These are phyloP conservation scores for Gryllus bimaculatus DNA, from an alignment of 1,140 invertebrate genomes.

Conservation along the genomic window DNA sequence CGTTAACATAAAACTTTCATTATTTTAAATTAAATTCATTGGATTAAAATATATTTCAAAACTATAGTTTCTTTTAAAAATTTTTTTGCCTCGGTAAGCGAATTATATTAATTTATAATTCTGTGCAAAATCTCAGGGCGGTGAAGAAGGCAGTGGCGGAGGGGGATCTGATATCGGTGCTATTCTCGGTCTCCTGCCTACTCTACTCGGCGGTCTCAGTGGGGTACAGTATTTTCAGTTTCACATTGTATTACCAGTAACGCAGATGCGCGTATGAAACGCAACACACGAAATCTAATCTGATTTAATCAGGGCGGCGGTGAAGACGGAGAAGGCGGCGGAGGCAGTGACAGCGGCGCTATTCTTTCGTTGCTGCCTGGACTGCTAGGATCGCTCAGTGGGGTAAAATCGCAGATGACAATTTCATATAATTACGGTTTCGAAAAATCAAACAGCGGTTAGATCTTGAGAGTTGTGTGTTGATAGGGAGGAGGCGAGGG, in stretches of 20 bases:
- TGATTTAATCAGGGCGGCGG: background rate
- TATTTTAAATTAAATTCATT: too few relatives aligned
- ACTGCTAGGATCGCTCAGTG: background rate
- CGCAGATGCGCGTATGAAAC: too few relatives aligned
- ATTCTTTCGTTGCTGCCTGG: background rate
- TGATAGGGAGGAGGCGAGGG: background rate
- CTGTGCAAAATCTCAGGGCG: background rate
- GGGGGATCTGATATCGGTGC: background rate
- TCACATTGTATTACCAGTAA: too few relatives aligned
- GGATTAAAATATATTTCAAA: too few relatives aligned
- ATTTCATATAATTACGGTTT: too few relatives aligned
- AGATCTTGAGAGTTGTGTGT: too few relatives aligned
- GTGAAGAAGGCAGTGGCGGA: background rate
- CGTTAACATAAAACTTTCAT: too few relatives aligned
- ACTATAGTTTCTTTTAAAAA: too few relatives aligned
- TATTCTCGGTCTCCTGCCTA: background rate
- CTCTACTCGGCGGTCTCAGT: background rate
- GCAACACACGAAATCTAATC: too few relatives aligned
- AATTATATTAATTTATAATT: too few relatives aligned
- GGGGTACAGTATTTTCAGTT: background rate
- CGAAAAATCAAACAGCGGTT: too few relatives aligned
- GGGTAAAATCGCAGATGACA: background rate
- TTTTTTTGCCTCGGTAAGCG: too few relatives aligned
- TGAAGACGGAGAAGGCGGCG: background rate
- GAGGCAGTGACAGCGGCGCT: background rate